Conservation (phyloP, 2,797 vertebrate species). For the Chelmon rostratus region DNA sequence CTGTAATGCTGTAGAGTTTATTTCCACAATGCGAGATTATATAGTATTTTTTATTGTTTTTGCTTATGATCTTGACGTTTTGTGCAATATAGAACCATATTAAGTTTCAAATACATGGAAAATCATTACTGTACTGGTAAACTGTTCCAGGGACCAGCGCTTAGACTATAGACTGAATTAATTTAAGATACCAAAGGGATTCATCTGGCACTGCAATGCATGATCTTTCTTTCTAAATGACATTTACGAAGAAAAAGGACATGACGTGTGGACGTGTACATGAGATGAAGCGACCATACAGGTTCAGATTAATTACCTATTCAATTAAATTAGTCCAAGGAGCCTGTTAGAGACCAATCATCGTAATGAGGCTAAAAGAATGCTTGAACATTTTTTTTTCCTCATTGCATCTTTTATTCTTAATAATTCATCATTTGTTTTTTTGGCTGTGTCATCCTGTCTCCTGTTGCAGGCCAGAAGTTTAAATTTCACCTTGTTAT, state of each 20-base stretch:
- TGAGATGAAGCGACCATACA: neutral
- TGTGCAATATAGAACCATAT: too few relatives aligned
- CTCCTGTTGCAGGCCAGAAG: slow-evolving; percentile 62
- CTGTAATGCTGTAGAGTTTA: too few relatives aligned
- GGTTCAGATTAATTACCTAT: neutral
- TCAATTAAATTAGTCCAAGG: neutral
- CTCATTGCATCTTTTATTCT: slow-evolving; percentile 36
- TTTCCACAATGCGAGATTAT: too few relatives aligned
- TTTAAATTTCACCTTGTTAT: slow-evolving; percentile 63
- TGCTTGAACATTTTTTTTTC: slow-evolving; percentile 16
- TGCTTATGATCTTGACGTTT: too few relatives aligned
- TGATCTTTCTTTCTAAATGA: neutral
- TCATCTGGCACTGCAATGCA: neutral
- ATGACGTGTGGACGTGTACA: neutral
- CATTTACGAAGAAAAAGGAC: neutral
- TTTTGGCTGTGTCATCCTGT: slow-evolving; percentile 35
- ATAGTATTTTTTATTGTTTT: too few relatives aligned
- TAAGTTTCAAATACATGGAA: too few relatives aligned
- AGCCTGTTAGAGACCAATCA: neutral
- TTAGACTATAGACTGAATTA: too few relatives aligned
- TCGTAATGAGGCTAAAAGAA: slow-evolving; percentile 6
- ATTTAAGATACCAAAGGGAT: too few relatives aligned
- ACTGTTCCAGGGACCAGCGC: too few relatives aligned
- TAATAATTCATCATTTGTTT: slow-evolving; percentile 61
- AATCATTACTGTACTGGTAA: too few relatives aligned